Base-by-base conservation (phyloP, 2,113 vertebrate species). In the Nettapus auritus region DNA sequence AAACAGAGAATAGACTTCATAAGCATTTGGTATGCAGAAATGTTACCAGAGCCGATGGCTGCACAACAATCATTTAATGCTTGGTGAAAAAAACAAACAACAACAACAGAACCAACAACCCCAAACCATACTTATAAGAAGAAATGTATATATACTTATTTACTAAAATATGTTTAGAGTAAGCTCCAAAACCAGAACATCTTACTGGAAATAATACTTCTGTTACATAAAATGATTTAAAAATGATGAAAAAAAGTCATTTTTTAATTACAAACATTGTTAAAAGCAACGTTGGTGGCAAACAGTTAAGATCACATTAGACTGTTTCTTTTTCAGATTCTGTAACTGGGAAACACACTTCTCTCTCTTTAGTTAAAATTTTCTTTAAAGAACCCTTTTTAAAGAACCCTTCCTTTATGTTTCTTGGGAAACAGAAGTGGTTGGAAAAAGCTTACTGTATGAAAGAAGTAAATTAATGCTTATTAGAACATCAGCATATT, bases 1-100 rank as follows among this genome's bases (percentile, higher is more conserved):
- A 93, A 93, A 94, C 6, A 66, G 64, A 86, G 63, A 93, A 92
- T 88, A 93, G 70, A 89, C 62, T 96, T 89, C 83, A 75, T 57
- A 96, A 96, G 89, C 66, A 96, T 94, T 97, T 97, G 89, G 38
- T 86, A 84, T 96, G 73, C 42, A 95, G 70, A 90, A 96, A 90
- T 88, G 63, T 53, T 94, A 86, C 53, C 46, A 92, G 62, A 94
- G 15, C 26, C 90, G 21, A 38, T 89, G 62, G 71, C 81, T 95
- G 85, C 21, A 94, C 44, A 97, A 92, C n/a, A 67, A 42, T 50
- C 82, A 95, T 94, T 95, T 89, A 97, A 66, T 86, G 71, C 56
- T 85, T 68, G 57, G n/a, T 88, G 74, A 50, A 50, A 50, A 50
- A 78, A 52, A 8, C 44, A 48, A 46, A 48, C 44, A 46, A 46